phyloP scores from a whole-genome alignment of 2,113 vertebrate genomes.

The Plotosus lineatus region DNA sequence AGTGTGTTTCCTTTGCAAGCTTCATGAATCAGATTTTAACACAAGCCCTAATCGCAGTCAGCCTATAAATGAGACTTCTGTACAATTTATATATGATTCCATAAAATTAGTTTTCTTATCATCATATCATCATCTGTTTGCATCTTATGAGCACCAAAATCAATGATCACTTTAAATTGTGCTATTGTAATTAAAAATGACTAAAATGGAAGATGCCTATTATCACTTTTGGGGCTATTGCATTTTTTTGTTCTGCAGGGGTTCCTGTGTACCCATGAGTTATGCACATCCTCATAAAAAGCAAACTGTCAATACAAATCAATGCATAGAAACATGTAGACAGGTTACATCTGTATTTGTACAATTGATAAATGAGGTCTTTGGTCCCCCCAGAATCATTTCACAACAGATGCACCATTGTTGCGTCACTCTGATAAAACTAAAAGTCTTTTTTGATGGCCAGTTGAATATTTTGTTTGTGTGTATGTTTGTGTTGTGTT shows the following conservation, averaged over 20 bases:
- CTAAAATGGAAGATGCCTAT: not conserved
- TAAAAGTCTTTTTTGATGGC: not conserved
- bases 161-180: not conserved
- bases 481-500: not conserved
- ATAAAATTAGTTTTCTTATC: too few species aligned
- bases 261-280: not conserved
- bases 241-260: not conserved
- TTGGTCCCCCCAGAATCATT: not conserved
- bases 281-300: not conserved
- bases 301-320: not conserved
- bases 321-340: not conserved
- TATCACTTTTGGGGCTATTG: not conserved
- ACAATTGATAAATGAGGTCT: not conserved
- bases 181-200: not conserved
- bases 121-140: not conserved
- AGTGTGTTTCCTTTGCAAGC: not conserved
- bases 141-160: not conserved
- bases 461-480: not conserved
- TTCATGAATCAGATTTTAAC: not conserved
- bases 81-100: too few species aligned
- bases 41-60: not conserved
- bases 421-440: not conserved
- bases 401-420: not conserved
- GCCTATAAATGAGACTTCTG: not conserved
- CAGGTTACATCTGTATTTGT: too few species aligned